Conservation (phyloP, 2,797 vertebrate species). For the Lerista edwardsae region DNA sequence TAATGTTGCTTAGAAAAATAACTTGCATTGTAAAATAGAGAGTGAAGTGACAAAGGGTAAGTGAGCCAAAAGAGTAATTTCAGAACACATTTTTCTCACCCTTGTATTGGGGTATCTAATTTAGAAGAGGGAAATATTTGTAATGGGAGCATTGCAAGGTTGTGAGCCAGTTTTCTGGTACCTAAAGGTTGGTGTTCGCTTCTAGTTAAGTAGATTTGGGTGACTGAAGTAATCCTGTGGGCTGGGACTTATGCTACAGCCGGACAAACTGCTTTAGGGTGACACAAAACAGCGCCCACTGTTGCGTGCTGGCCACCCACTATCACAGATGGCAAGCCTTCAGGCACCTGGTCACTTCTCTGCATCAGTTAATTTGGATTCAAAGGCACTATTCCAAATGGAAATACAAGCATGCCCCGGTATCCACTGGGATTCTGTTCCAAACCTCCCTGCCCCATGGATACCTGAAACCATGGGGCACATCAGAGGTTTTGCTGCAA, state of each 20-base stretch:
- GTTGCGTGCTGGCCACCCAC: too few species aligned
- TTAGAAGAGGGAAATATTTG: not conserved
- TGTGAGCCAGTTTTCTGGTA: slow-evolving; percentile 19
- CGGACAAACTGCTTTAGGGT: too few species aligned
- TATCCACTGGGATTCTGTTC: too few species aligned
- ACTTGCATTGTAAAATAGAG: not conserved
- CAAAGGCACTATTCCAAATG: not conserved
- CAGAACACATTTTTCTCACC: not conserved
- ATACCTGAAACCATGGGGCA: too few species aligned
- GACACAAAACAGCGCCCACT: too few species aligned
- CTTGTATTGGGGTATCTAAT: not conserved
- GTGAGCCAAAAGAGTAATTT: not conserved
- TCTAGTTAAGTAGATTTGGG: not conserved
- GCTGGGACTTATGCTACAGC: too few species aligned
- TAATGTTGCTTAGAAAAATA: not conserved
- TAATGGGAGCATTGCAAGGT: not conserved
- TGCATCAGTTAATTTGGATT: not conserved
- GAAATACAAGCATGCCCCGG: too few species aligned
- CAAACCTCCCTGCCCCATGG: too few species aligned
- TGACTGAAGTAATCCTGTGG: not conserved
- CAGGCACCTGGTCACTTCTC: not conserved
- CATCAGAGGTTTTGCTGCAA: too few species aligned
- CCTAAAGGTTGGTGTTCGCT: slow-evolving; percentile 2
- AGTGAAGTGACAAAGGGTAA: not conserved
- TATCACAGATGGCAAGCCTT: too few species aligned